These are phyloP conservation scores for Garrulus glandarius DNA, from an alignment of 2,797 vertebrate genomes.

Conservation along the genomic window DNA sequence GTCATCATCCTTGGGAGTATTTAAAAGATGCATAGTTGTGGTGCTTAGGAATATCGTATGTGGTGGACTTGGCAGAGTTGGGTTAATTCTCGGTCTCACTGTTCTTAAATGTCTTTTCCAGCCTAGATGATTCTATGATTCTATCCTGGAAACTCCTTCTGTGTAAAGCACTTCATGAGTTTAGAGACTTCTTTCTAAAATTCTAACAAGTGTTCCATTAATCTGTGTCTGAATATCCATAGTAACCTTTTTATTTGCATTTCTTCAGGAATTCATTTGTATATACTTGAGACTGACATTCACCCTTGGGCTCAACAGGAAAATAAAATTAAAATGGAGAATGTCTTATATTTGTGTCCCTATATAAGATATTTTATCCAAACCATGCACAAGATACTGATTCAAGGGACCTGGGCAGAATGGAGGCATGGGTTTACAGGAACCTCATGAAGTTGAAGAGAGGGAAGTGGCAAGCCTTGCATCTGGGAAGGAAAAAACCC, in stretches of 20 bases:
- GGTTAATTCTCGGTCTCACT: background rate
- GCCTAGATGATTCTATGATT: background rate
- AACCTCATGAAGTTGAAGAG: background rate
- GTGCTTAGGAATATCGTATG: background rate
- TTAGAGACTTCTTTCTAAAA: background rate
- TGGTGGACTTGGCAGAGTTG: background rate
- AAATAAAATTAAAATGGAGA: background rate
- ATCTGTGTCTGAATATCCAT: background rate
- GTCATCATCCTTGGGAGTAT: background rate
- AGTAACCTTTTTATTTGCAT: background rate
- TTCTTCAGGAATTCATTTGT: background rate
- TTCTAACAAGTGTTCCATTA: background rate
- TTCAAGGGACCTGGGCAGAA: background rate
- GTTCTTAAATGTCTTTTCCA: background rate
- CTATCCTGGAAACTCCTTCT: background rate
- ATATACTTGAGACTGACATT: background rate
- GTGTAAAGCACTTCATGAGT: background rate
- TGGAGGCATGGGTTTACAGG: background rate
- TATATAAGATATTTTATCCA: background rate
- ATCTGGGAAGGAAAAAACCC: accelerated
- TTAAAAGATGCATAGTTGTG: background rate
- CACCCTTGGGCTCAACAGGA: background rate
- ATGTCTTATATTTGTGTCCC: background rate
- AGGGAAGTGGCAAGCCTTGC: background rate
- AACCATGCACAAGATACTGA: background rate